These are phyloP conservation scores for Rhopalosiphum nymphaeae DNA, from an alignment of 2,888 invertebrate genomes.

Conservation along the genomic window DNA sequence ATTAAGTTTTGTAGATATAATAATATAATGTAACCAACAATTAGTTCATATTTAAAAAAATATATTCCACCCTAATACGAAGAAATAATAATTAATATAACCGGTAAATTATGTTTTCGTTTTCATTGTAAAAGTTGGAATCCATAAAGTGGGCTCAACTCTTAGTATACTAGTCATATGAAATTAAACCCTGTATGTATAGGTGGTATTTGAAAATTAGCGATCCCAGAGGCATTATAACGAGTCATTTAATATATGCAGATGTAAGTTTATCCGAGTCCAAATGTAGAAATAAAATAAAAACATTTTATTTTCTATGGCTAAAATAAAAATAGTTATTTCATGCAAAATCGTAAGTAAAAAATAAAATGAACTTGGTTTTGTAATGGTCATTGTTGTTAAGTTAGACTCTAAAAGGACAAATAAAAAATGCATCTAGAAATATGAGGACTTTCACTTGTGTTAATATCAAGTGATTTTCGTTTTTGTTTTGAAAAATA, in stretches of 20 bases:
- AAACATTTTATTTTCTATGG: neutral
- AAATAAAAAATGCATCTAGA: slow-evolving; percentile 17
- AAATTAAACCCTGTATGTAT: slow-evolving; percentile 40
- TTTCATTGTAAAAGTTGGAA: neutral
- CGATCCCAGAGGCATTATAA: slow-evolving; percentile 49
- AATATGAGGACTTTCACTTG: neutral
- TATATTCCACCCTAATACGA: slow-evolving; percentile 9
- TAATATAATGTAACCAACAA: neutral
- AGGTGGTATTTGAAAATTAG: slow-evolving; percentile 46
- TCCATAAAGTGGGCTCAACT: slow-evolving; percentile 44
- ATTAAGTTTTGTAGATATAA: neutral
- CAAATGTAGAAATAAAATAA: slow-evolving; percentile 18
- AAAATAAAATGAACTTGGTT: neutral
- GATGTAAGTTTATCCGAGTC: slow-evolving; percentile 22
- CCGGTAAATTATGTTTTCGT: slow-evolving; percentile 25
- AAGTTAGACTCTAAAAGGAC: neutral
- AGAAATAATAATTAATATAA: slow-evolving; percentile 22
- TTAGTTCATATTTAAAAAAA: neutral
- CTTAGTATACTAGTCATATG: neutral
- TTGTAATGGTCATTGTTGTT: neutral
- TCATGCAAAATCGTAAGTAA: neutral
- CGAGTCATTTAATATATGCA: slow-evolving; percentile 50
- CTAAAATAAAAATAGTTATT: neutral
- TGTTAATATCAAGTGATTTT: slow-evolving; percentile 8
- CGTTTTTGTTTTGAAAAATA: slow-evolving; percentile 25